A percentile compares a stretch with the other conserved stretches of the same genome.
Conservation (phyloP, 2,113 vertebrate genomes). For the Brevimyrus niger region DNA sequence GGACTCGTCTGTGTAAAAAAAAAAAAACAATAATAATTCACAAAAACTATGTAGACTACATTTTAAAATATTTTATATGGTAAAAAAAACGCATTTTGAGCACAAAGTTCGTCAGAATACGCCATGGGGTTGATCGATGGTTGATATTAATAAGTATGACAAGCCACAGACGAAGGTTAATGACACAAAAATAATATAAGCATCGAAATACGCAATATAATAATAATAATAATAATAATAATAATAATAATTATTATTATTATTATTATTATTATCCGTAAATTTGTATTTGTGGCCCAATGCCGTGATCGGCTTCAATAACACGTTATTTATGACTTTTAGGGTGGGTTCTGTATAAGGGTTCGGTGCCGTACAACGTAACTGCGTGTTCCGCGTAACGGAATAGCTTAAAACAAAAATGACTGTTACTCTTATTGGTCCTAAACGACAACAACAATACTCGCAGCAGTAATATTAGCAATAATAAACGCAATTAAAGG, state of each 20-base stretch:
- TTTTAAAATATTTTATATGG: background rate
- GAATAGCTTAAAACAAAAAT: background rate
- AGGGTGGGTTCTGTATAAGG: background rate
- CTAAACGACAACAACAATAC: background rate
- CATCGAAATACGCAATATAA: background rate
- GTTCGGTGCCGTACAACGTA: background rate
- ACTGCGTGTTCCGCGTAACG: background rate
- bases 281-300: background rate
- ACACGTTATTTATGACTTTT: background rate
- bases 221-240: too few relatives aligned
- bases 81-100: background rate
- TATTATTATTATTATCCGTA: background rate
- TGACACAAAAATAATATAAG: background rate
- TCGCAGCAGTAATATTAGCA: background rate
- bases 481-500: constrained; percentile 5
- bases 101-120: background rate
- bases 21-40: background rate
- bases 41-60: background rate
- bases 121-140: background rate
- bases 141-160: background rate
- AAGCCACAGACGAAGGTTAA: background rate
- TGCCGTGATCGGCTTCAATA: background rate
- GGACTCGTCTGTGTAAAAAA: background rate
- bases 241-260: background rate
- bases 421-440: background rate